Evolutionary conservation across 2,113 vertebrate genomes (phyloP).

Genomic region (Cryptotis parvus): DNA sequence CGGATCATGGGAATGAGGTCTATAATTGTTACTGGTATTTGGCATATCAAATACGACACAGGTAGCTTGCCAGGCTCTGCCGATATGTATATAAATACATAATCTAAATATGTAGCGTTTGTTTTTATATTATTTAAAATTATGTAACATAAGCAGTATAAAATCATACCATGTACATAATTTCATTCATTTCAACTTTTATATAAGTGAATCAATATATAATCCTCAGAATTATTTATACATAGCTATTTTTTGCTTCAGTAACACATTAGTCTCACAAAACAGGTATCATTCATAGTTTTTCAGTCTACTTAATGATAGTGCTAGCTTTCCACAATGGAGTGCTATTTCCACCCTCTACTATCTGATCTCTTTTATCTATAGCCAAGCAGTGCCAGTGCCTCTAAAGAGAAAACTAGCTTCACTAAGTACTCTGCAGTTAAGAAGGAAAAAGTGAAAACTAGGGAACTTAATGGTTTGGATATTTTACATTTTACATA

Average conservation of each 20-base stretch:
- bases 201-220: background rate
- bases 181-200: background rate
- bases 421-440: background rate
- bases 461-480: background rate
- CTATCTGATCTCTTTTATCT: background rate
- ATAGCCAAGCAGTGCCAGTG: background rate
- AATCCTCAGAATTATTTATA: background rate
- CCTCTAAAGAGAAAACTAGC: background rate
- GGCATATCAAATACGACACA: too few relatives aligned
- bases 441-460: background rate
- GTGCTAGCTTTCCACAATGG: too few relatives aligned
- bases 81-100: too few relatives aligned
- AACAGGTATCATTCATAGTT: background rate
- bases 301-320: background rate
- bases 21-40: too few relatives aligned
- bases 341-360: background rate
- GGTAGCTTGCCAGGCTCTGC: too few relatives aligned
- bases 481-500: background rate
- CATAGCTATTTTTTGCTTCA: background rate
- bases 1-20: too few relatives aligned
- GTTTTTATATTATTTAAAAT: conserved; percentile 10
- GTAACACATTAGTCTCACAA: background rate
- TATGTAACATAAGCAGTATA: background rate
- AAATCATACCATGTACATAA: background rate
- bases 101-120: background rate